phyloP scores from a whole-genome alignment of 2,888 invertebrate species.

The Trypoxylon attenuatum region DNA sequence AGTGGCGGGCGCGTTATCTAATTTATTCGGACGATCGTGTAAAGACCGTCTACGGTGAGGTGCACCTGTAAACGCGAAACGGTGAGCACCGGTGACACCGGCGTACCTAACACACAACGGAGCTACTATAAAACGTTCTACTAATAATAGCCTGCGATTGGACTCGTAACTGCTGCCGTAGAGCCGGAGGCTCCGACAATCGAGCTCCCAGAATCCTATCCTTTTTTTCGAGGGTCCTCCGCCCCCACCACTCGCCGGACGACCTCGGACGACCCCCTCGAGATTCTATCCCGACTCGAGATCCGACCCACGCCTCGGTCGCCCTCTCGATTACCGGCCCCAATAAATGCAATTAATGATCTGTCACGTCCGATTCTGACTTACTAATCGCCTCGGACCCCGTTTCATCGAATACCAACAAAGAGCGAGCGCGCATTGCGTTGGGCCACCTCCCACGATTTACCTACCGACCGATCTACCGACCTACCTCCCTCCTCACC shows the following conservation, averaged over 20 bases:
- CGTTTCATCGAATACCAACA: conserved; percentile 24
- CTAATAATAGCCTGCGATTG: conserved; percentile 70
- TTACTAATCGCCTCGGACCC: conserved; percentile 55
- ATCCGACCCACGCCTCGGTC: conserved; percentile 46
- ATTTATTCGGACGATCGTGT: conserved; percentile 56
- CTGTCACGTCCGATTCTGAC: conserved; percentile 59
- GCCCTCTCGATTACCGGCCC: conserved; percentile 43
- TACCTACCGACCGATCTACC: no score
- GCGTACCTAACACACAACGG: conserved; percentile 20
- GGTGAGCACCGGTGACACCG: conserved; percentile 17
- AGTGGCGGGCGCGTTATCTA: conserved; percentile 31
- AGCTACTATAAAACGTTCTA: conserved; percentile 63
- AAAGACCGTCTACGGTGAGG: conserved; percentile 40
- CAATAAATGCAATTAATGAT: conserved; percentile 64
- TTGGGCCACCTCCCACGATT: neutral
- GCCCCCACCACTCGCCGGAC: conserved; percentile 16
- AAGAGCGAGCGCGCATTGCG: neutral
- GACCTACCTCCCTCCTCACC: neutral
- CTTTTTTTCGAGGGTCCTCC: conserved; percentile 10
- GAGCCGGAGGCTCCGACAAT: conserved; percentile 31
- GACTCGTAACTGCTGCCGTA: conserved; percentile 67
- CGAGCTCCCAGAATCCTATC: conserved; percentile 3
- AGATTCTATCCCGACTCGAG: conserved; percentile 54
- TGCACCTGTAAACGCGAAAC: conserved; percentile 52
- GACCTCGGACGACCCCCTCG: conserved; percentile 49